Percentiles rank a stretch among this genome's conserved stretches.
phyloP scores from a whole-genome alignment of 2,888 invertebrate genomes.

The Ariolimax columbianus region DNA sequence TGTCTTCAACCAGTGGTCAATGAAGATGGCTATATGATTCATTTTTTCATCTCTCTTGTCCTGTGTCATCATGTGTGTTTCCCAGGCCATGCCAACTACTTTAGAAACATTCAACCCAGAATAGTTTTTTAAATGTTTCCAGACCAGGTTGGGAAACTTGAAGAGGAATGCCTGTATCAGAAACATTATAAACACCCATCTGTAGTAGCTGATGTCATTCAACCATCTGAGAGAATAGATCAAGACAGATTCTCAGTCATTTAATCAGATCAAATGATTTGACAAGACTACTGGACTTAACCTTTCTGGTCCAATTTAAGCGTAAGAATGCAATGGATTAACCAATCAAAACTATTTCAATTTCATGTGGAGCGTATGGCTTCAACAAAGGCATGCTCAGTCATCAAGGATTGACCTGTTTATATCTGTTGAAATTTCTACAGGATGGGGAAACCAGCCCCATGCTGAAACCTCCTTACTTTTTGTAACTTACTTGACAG shows the following conservation, averaged over 20 bases:
- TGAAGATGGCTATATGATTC: conserved; percentile 52
- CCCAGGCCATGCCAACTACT: conserved; percentile 55
- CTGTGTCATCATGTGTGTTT: conserved; percentile 54
- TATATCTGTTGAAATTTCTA: too few species aligned
- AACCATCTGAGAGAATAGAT: conserved; percentile 38
- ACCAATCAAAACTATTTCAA: too few species aligned
- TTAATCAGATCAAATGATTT: neutral
- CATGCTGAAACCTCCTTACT: too few species aligned
- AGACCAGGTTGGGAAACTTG: conserved; percentile 53
- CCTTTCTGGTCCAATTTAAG: too few species aligned
- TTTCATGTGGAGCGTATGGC: too few species aligned
- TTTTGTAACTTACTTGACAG: too few species aligned
- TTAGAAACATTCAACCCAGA: conserved; percentile 56
- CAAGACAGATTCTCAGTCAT: neutral
- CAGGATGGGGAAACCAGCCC: too few species aligned
- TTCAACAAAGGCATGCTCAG: too few species aligned
- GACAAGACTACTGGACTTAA: too few species aligned
- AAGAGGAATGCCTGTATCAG: conserved; percentile 56
- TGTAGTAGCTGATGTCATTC: conserved; percentile 48
- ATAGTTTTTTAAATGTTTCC: conserved; percentile 51
- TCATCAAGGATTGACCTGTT: too few species aligned
- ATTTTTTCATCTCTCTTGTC: conserved; percentile 54
- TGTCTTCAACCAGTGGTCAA: conserved; percentile 56
- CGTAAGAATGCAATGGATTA: too few species aligned
- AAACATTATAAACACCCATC: conserved; percentile 59